Conservation (phyloP, 1,140 invertebrate species). For the Drosophila setifemur region DNA sequence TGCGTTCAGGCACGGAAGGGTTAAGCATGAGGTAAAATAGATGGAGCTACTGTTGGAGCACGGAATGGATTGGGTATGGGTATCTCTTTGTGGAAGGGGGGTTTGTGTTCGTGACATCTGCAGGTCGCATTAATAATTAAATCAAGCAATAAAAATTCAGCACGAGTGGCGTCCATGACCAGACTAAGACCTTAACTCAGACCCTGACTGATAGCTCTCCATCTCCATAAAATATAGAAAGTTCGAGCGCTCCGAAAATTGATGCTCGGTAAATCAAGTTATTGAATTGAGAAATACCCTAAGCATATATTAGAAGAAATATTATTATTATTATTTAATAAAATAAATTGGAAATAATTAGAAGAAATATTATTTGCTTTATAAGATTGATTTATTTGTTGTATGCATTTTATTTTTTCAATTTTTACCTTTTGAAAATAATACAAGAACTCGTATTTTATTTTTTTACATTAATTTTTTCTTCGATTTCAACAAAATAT, state of each 20-base stretch:
- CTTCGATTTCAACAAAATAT: too few species aligned
- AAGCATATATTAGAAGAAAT: too few species aligned
- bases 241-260: neutral
- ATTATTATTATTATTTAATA: too few species aligned
- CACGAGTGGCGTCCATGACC: slow-evolving; percentile 57
- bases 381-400: too few species aligned
- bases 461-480: too few species aligned
- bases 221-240: neutral
- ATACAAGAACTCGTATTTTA: too few species aligned
- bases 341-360: too few species aligned
- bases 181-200: slow-evolving; percentile 15
- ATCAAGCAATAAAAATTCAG: slow-evolving; percentile 81
- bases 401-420: too few species aligned
- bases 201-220: slow-evolving; percentile 22
- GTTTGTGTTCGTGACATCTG: slow-evolving; percentile 73
- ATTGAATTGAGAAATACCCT: slow-evolving; percentile 1
- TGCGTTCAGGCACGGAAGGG: slow-evolving; percentile 65
- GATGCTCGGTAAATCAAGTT: slow-evolving; percentile 9
- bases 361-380: too few species aligned
- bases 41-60: slow-evolving; percentile 3
- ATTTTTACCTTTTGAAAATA: too few species aligned
- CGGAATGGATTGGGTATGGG: slow-evolving; percentile 4
- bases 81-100: slow-evolving; percentile 5
- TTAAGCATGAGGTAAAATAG: slow-evolving; percentile 56
- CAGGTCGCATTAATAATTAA: slow-evolving; percentile 80